These are phyloP conservation scores for Nezara viridula DNA, from an alignment of 2,888 invertebrate genomes.

Conservation along the genomic window DNA sequence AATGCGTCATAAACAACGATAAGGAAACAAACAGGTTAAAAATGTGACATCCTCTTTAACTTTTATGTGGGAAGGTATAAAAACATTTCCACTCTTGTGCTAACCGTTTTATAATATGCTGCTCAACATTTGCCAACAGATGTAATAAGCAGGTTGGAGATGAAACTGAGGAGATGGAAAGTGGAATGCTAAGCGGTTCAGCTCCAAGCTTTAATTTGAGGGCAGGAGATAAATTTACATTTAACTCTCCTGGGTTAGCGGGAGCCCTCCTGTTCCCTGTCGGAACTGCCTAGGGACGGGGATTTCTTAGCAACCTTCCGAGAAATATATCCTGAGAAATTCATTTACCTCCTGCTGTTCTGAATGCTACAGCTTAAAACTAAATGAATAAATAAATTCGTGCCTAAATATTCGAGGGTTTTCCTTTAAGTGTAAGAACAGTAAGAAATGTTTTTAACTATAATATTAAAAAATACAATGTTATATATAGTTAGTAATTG, in stretches of 20 bases:
- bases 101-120: neutral
- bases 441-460: neutral
- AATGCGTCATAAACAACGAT: too few relatives aligned
- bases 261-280: neutral
- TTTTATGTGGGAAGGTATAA: neutral
- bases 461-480: too few relatives aligned
- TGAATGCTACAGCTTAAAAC: neutral
- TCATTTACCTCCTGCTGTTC: slow-evolving; percentile 13
- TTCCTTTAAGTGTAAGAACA: neutral
- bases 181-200: slow-evolving; percentile 16
- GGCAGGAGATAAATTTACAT: slow-evolving; percentile 24
- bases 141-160: neutral
- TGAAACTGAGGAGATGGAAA: neutral
- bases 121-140: neutral
- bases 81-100: neutral
- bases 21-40: too few relatives aligned
- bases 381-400: neutral
- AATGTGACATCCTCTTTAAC: neutral
- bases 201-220: slow-evolving; percentile 8
- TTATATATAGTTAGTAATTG: too few relatives aligned
- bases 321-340: neutral
- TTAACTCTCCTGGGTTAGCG: neutral
- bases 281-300: neutral
- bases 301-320: neutral
- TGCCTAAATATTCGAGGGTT: neutral